These are phyloP conservation scores for Scrobipalpa costella DNA, from an alignment of 2,888 invertebrate species.

Conservation along the genomic window DNA sequence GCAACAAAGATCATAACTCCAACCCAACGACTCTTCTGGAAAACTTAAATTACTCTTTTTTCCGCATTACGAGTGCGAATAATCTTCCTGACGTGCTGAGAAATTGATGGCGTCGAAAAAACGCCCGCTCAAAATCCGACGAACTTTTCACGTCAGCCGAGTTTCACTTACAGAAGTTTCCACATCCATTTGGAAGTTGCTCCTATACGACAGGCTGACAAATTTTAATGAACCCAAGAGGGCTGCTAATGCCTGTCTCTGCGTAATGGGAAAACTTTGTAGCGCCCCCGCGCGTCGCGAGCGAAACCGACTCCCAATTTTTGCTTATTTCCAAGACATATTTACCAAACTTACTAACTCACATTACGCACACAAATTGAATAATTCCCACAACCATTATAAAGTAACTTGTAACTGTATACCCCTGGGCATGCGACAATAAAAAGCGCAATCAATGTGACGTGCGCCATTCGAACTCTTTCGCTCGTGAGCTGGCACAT, in stretches of 20 bases:
- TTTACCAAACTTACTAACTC: conserved; percentile 47
- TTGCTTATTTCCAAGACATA: conserved; percentile 56
- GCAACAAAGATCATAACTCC: conserved; percentile 78
- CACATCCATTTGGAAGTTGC: conserved; percentile 78
- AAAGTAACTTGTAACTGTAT: conserved; percentile 52
- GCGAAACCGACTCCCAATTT: conserved; percentile 45
- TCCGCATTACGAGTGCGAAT: conserved; percentile 79
- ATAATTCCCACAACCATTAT: conserved; percentile 30
- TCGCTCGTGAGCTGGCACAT: conserved; percentile 35
- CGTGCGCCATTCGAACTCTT: conserved; percentile 74
- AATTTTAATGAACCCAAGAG: conserved; percentile 80
- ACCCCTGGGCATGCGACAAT: conserved; percentile 61
- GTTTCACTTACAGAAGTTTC: conserved; percentile 80
- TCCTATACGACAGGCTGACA: conserved; percentile 78
- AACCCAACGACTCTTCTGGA: conserved; percentile 70
- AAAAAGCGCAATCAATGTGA: conserved; percentile 71
- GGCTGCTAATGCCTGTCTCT: conserved; percentile 75
- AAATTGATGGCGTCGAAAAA: conserved; percentile 79
- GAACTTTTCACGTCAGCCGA: conserved; percentile 78
- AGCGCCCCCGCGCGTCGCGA: conserved; percentile 36
- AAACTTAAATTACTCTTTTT: conserved; percentile 81
- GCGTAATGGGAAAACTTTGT: conserved; percentile 78
- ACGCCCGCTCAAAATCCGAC: conserved; percentile 66
- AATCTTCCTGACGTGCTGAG: conserved; percentile 79
- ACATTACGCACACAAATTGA: conserved; percentile 43